Conservation (phyloP, 2,113 vertebrate genomes). For the Thamnaconus septentrionalis region DNA sequence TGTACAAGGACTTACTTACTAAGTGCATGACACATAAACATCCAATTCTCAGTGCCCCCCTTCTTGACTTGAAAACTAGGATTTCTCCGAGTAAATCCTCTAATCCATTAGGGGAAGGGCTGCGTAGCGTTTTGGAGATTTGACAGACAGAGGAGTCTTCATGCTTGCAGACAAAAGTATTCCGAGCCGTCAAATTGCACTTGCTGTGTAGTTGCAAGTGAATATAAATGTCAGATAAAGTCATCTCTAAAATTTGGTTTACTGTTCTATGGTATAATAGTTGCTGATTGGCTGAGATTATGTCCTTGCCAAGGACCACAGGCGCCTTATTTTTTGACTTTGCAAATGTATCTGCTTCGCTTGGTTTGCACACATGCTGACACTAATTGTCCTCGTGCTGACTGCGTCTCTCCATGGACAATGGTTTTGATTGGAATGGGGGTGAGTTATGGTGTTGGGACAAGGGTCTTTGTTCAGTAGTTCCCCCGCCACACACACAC, state of each 20-base stretch:
- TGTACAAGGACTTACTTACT: slow-evolving; percentile 5
- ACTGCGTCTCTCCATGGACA: slow-evolving; percentile 58
- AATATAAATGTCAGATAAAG: no score
- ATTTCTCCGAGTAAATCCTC: slow-evolving; percentile 68
- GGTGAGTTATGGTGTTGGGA: slow-evolving; percentile 68
- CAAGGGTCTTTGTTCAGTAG: slow-evolving; percentile 77
- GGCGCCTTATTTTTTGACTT: slow-evolving; percentile 14
- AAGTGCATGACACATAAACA: slow-evolving; percentile 20
- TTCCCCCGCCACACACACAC: slow-evolving; percentile 58
- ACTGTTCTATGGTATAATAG: no score
- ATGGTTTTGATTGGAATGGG: slow-evolving; percentile 68
- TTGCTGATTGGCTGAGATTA: neutral
- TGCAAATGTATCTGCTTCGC: slow-evolving; percentile 19
- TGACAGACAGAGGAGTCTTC: slow-evolving; percentile 43
- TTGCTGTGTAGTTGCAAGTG: neutral
- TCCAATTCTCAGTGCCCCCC: slow-evolving; percentile 26
- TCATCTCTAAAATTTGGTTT: no score
- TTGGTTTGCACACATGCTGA: slow-evolving; percentile 60
- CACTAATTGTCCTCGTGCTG: slow-evolving; percentile 64
- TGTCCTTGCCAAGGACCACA: neutral
- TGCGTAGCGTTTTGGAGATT: slow-evolving; percentile 50
- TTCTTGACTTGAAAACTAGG: slow-evolving; percentile 58
- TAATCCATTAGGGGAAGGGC: slow-evolving; percentile 61
- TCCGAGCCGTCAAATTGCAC: slow-evolving; percentile 14
- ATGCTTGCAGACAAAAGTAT: slow-evolving; percentile 32